Evolutionary conservation across 2,888 invertebrate genomes (phyloP).

Genomic region (Volucella zonaria): DNA sequence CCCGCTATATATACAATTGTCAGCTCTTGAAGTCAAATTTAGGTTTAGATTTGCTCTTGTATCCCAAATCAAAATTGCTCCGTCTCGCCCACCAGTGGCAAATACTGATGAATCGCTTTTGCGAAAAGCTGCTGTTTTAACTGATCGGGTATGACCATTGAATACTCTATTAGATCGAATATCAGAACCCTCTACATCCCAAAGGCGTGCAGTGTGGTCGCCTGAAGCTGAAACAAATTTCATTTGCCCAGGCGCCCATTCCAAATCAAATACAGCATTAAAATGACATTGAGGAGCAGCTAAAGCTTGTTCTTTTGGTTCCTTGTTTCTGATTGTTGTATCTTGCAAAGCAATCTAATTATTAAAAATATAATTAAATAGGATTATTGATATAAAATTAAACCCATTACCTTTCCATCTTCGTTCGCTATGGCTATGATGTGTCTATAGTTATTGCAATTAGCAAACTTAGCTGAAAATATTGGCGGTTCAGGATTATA

Average conservation of each 20-base stretch:
- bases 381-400: neutral
- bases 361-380: constrained; percentile 12
- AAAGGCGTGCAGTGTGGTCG: constrained; percentile 91
- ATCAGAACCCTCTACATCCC: constrained; percentile 86
- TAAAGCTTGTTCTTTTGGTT: constrained; percentile 82
- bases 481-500: constrained; percentile 88
- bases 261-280: constrained; percentile 95
- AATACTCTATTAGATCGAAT: constrained; percentile 85
- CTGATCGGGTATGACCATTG: constrained; percentile 90
- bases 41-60: constrained; percentile 84
- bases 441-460: constrained; percentile 86
- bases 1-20: constrained; percentile 86
- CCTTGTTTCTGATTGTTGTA: constrained; percentile 81
- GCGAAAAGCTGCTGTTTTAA: constrained; percentile 91
- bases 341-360: constrained; percentile 83
- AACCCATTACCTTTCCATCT: constrained; percentile 87
- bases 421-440: constrained; percentile 93
- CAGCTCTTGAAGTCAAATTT: constrained; percentile 85
- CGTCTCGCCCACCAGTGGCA: constrained; percentile 94
- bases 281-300: constrained; percentile 87
- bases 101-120: constrained; percentile 89
- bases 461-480: constrained; percentile 91
- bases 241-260: constrained; percentile 91
- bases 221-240: constrained; percentile 93
- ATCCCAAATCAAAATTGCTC: constrained; percentile 94